Evolutionary conservation across 2,797 vertebrate species (phyloP), one percentile per base, ranked within the genome.

Genomic region (Hirundo rustica): DNA sequence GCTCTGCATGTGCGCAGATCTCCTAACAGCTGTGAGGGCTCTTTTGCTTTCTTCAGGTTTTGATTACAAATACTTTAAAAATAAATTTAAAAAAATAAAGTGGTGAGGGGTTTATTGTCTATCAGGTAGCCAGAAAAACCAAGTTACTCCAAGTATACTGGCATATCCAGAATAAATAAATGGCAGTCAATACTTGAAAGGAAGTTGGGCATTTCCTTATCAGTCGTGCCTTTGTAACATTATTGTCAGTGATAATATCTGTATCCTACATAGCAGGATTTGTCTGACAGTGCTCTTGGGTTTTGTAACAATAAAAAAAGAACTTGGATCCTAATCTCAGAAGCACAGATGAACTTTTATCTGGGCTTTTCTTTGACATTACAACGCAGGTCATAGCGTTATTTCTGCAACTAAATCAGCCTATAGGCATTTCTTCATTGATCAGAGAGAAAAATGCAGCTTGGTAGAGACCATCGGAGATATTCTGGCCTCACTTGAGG

Each of bases 41-140:
- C 2, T 77, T 83, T 45, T 18, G 20, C 45, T 58, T 93, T 38
- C 68, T 62, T 15, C 10, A 36, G 10, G 6, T 85, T 95, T 83
- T 77, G 21, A 62, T 65, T 67, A 47, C 18, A 74, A 89, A 60
- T 51, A 54, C 11, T 23, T 82, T 42, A 51, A 38, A 11, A 38
- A 38, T 38, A 38, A 38, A 38, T 38, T 10, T 11, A 38, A 38
- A 38, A 38, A 38, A 38, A 38, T 38, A 25, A 79, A 90, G 25
- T 10, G 6, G 1, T 29, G 9, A 1, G 2, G 1, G 2, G 5
- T 25, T 77, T 55, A 47, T 40, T 83, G 8, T 40, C 16, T 13
- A 11, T 47, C 14, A 44, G 5, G 16, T 36, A 89, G 19, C 50
- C 53, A 71, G 64, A 64, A 81, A 82, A 54, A 16, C 1, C 10